These are phyloP conservation scores for Pseudoips prasinana DNA, from an alignment of 2,888 invertebrate species.

Conservation along the genomic window DNA sequence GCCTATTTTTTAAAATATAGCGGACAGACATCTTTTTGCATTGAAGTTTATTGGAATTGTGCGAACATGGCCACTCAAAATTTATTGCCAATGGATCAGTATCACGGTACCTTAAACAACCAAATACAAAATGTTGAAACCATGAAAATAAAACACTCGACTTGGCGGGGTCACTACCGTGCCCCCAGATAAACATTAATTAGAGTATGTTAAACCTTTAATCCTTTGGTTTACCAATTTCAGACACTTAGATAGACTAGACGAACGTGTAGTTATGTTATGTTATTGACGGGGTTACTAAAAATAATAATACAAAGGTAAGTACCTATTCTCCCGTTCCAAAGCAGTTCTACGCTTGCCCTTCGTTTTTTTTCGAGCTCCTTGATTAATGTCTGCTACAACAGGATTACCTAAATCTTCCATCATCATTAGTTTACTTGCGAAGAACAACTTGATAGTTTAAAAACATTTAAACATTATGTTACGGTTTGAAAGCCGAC, in stretches of 20 bases:
- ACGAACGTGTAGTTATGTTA: constrained; percentile 1
- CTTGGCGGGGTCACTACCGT: constrained; percentile 1
- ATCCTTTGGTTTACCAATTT: constrained; percentile 4
- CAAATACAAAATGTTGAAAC: constrained; percentile 1
- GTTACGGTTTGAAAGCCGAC: constrained; percentile 2
- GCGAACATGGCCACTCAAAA: constrained; percentile 1
- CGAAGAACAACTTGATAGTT: constrained; percentile 1
- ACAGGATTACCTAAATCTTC: constrained; percentile 2
- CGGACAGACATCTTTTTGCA: constrained; percentile 1
- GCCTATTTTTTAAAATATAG: constrained; percentile 1
- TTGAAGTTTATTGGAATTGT: constrained; percentile 1
- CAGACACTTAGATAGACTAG: constrained; percentile 1
- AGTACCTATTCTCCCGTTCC: constrained; percentile 4
- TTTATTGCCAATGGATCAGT: constrained; percentile 1
- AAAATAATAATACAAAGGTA: constrained; percentile 3
- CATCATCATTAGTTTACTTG: constrained; percentile 2
- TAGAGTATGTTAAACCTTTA: constrained; percentile 3
- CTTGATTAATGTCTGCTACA: constrained; percentile 2
- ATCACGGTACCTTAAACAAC: constrained; percentile 2
- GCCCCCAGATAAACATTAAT: constrained; percentile 1
- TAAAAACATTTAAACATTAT: constrained; percentile 4
- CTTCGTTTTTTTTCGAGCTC: constrained; percentile 2
- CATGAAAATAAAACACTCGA: constrained; percentile 1
- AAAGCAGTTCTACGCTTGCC: constrained; percentile 1
- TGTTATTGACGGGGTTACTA: not conserved